These are phyloP conservation scores for Lycophotia porphyrea DNA, from an alignment of 2,888 invertebrate species.

Conservation along the genomic window DNA sequence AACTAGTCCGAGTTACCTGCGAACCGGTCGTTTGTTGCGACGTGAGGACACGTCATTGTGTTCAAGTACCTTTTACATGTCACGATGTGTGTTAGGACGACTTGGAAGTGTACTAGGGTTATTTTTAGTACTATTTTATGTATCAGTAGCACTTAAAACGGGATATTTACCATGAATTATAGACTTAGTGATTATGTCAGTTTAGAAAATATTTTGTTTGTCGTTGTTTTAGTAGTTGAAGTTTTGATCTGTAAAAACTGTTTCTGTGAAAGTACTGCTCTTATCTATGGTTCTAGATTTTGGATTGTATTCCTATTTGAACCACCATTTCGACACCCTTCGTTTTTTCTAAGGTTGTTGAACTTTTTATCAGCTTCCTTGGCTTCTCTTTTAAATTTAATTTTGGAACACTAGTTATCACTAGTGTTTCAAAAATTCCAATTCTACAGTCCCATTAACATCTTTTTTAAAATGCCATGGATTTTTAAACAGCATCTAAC, in stretches of 20 bases:
- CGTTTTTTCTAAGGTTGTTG: not conserved
- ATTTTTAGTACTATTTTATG: not conserved
- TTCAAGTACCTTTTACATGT: slow-evolving; percentile 39
- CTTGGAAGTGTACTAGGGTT: not conserved
- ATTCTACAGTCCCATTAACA: not conserved
- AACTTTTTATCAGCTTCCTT: not conserved
- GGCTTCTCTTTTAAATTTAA: not conserved
- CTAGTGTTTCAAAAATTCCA: no score
- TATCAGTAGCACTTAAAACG: no score
- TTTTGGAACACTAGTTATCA: not conserved
- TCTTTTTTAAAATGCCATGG: not conserved
- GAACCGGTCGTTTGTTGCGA: slow-evolving; percentile 44
- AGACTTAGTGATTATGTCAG: no score
- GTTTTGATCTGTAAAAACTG: not conserved
- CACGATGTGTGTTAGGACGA: slow-evolving; percentile 39
- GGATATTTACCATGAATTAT: no score
- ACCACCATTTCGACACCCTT: not conserved
- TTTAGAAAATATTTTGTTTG: not conserved
- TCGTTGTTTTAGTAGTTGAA: not conserved
- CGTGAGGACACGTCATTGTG: slow-evolving; percentile 37
- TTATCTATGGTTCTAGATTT: not conserved
- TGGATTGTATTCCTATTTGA: not conserved
- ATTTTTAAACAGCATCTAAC: not conserved
- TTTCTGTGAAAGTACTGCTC: not conserved
- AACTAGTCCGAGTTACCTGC: slow-evolving; percentile 50